A percentile compares a stretch with the other conserved stretches of the same genome.
Conservation (phyloP, 2,113 vertebrate genomes). For the Mola mola region DNA sequence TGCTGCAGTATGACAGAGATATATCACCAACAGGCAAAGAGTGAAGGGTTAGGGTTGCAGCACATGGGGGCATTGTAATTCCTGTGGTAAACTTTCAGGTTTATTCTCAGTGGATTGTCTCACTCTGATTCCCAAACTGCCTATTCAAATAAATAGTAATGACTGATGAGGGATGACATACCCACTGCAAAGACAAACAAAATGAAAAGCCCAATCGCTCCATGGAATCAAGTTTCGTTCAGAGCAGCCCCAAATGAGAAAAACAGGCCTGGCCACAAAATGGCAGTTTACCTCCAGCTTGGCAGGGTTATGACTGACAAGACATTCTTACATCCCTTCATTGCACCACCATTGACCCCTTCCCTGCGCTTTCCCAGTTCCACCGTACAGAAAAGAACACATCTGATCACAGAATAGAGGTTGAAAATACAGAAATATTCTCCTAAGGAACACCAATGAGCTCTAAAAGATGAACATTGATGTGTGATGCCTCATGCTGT, state of each 20-base stretch:
- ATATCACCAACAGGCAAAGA: too few relatives aligned
- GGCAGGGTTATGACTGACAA: constrained; percentile 70
- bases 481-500: constrained; percentile 16
- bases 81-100: constrained; percentile 38
- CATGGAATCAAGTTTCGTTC: constrained; percentile 66
- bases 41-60: too few relatives aligned
- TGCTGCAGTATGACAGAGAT: too few relatives aligned
- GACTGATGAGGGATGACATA: constrained; percentile 69
- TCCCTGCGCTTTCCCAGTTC: constrained; percentile 1
- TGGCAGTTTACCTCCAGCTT: constrained; percentile 56
- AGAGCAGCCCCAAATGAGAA: constrained; percentile 67
- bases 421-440: constrained; percentile 27
- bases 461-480: constrained; percentile 30
- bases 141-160: constrained; percentile 73
- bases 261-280: constrained; percentile 73
- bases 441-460: not conserved
- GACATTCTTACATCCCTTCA: constrained; percentile 67
- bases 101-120: constrained; percentile 41
- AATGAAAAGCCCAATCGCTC: constrained; percentile 73
- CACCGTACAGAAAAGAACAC: not conserved
- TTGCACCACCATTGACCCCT: constrained; percentile 41
- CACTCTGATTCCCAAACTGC: constrained; percentile 52
- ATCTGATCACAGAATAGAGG: constrained; percentile 17
- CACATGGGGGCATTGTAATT: constrained; percentile 30
- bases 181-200: constrained; percentile 71